Conservation (phyloP, 2,888 invertebrate species). For the Luperina nickerlii region DNA sequence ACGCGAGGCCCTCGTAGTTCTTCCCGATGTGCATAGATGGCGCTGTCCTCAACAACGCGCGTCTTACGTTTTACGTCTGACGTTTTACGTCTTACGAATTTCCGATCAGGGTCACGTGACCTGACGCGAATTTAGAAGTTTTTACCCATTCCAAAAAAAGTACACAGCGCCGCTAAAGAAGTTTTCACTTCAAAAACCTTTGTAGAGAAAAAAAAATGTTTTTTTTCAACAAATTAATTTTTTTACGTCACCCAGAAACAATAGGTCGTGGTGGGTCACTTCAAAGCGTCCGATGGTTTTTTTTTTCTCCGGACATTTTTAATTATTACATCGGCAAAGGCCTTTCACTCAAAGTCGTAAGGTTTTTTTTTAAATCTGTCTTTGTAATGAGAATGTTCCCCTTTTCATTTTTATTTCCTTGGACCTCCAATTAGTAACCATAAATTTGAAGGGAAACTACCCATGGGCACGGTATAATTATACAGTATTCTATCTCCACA, state of each 20-base stretch:
- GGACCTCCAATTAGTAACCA: conserved; percentile 23
- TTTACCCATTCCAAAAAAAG: too few relatives aligned
- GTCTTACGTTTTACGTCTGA: too few relatives aligned
- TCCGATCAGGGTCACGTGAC: too few relatives aligned
- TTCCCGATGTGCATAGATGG: too few relatives aligned
- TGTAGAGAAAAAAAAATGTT: conserved; percentile 1
- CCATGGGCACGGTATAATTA: too few relatives aligned
- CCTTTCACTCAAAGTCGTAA: conserved; percentile 58
- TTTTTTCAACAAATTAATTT: conserved; percentile 60
- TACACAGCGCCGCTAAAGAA: too few relatives aligned
- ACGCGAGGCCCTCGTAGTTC: too few relatives aligned
- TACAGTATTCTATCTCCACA: too few relatives aligned
- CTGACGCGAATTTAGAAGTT: too few relatives aligned
- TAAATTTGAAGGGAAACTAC: background rate
- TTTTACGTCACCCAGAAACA: conserved; percentile 60
- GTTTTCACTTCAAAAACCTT: too few relatives aligned
- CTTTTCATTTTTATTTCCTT: conserved; percentile 61
- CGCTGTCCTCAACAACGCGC: too few relatives aligned
- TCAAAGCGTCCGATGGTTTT: conserved; percentile 57
- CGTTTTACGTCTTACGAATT: too few relatives aligned
- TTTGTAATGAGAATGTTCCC: conserved; percentile 68
- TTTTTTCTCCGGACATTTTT: conserved; percentile 59
- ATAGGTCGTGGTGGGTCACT: conserved; percentile 56
- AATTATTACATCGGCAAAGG: conserved; percentile 59
- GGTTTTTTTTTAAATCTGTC: conserved; percentile 52